Conservation (phyloP, 2,113 vertebrate genomes). For the Psittacula cyanocephala region DNA sequence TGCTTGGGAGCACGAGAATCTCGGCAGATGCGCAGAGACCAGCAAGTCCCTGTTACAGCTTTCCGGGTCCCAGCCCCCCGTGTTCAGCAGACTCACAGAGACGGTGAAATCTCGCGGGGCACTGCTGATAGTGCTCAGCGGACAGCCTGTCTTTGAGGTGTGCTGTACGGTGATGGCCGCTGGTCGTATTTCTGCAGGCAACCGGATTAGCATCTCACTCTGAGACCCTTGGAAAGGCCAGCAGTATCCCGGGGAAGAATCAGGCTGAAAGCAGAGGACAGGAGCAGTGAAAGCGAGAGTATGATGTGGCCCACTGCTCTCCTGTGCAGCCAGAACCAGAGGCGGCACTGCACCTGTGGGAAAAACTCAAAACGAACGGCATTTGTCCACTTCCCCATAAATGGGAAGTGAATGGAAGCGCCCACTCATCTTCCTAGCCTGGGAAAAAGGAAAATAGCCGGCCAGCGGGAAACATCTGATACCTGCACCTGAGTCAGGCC, state of each 20-base stretch:
- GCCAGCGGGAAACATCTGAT: background rate
- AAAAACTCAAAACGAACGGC: background rate
- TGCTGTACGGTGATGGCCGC: background rate
- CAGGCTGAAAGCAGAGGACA: background rate
- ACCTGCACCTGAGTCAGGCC: background rate
- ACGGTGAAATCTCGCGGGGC: background rate
- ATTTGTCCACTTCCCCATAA: background rate
- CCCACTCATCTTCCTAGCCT: too few relatives aligned
- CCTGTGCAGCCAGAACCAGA: background rate
- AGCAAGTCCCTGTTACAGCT: background rate
- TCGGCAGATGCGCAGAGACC: background rate
- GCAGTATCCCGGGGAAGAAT: background rate
- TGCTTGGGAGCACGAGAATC: background rate
- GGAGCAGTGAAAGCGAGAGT: background rate
- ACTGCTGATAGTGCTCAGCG: background rate
- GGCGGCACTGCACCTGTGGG: background rate
- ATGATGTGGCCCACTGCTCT: background rate
- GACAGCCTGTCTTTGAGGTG: background rate
- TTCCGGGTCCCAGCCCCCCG: too few relatives aligned
- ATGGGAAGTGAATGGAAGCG: background rate
- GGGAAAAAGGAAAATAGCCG: background rate
- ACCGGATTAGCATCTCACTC: background rate
- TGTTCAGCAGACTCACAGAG: background rate
- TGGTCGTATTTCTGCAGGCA: background rate
- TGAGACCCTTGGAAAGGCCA: background rate